Percentiles rank a stretch among this genome's conserved stretches.
These are phyloP conservation scores for Marisa cornuarietis DNA, from an alignment of 1,140 invertebrate genomes.

Conservation along the genomic window DNA sequence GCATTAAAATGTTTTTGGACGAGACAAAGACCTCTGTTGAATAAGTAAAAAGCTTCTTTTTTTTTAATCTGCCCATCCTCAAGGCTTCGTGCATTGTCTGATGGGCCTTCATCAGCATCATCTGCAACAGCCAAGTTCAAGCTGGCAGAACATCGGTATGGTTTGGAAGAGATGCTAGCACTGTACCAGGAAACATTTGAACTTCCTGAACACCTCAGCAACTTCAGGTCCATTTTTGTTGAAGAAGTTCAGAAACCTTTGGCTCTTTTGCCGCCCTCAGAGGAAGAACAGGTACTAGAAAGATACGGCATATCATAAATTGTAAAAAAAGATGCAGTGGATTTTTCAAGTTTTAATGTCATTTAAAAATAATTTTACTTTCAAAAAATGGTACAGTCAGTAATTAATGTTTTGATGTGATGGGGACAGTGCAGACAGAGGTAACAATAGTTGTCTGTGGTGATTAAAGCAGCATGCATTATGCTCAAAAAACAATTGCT, in stretches of 20 bases:
- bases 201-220: slow-evolving; percentile 73
- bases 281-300: slow-evolving; percentile 78
- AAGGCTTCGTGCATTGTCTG: slow-evolving; percentile 68
- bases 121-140: slow-evolving; percentile 67
- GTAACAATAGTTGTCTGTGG: background rate
- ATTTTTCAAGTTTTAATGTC: background rate
- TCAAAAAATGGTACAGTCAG: background rate
- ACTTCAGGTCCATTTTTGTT: slow-evolving; percentile 75
- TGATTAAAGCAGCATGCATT: background rate
- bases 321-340: background rate
- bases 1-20: no score
- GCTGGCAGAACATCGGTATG: slow-evolving; percentile 81
- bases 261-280: slow-evolving; percentile 79
- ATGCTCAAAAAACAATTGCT: no score
- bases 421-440: background rate
- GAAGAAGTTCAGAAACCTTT: slow-evolving; percentile 82
- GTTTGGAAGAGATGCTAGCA: slow-evolving; percentile 88
- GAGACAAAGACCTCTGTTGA: no score
- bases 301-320: no score
- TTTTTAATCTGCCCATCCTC: slow-evolving; percentile 1
- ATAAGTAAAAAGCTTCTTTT: background rate
- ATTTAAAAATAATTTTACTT: background rate
- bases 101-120: slow-evolving; percentile 64
- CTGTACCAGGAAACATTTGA: slow-evolving; percentile 77
- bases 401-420: background rate